phyloP scores from a whole-genome alignment of 2,797 vertebrate genomes.

The Tauraco hartlaubi region DNA sequence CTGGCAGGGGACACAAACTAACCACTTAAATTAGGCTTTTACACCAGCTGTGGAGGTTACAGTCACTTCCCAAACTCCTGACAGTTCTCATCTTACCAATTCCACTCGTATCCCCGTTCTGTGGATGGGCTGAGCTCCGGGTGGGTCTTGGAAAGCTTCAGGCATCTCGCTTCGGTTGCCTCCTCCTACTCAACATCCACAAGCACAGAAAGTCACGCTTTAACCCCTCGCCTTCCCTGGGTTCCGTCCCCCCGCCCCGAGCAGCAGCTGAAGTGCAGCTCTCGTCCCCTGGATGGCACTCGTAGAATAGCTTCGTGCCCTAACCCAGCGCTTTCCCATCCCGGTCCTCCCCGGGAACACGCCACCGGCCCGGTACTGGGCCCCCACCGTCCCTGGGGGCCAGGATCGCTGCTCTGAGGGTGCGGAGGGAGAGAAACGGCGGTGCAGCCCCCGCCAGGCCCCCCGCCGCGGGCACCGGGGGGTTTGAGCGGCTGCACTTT shows the following conservation, averaged over 20 bases:
- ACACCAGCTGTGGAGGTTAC: fast-evolving
- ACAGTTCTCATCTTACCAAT: fast-evolving
- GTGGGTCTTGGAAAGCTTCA: neutral
- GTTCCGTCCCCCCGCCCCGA: too few relatives aligned
- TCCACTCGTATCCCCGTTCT: fast-evolving
- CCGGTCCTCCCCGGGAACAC: neutral
- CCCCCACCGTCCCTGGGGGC: neutral
- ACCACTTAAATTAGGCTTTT: neutral
- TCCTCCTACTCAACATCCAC: neutral
- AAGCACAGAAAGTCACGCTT: neutral
- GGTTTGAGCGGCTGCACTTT: neutral
- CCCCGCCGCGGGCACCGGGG: neutral
- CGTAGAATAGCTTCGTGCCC: neutral
- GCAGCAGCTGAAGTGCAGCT: neutral
- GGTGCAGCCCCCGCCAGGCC: neutral
- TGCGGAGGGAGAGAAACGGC: too few relatives aligned
- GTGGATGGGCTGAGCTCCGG: neutral
- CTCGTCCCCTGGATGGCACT: slow-evolving; percentile 69
- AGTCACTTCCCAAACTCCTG: neutral
- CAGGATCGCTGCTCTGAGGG: too few relatives aligned
- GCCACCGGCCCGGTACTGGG: neutral
- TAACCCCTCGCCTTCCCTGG: fast-evolving
- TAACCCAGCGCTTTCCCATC: neutral
- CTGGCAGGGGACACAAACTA: neutral
- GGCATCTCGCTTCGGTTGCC: fast-evolving